phyloP scores from a whole-genome alignment of 2,113 vertebrate genomes.

The Rhinolophus ferrumequinum region DNA sequence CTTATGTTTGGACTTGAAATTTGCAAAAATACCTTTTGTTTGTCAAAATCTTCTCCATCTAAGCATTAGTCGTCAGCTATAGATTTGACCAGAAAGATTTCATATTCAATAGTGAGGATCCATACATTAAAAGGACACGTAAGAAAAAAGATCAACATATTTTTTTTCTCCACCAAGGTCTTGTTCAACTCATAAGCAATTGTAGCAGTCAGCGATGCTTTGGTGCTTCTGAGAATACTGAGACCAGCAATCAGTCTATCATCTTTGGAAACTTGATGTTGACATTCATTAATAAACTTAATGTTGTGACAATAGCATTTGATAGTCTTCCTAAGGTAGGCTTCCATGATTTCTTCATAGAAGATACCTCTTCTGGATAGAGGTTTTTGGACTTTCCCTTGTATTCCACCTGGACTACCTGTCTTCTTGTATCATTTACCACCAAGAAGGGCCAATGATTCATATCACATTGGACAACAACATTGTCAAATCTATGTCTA shows the following conservation, averaged over 20 bases:
- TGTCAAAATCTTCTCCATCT: constrained; percentile 88
- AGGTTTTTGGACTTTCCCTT: constrained; percentile 85
- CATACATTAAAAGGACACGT: constrained; percentile 91
- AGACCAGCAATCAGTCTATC: constrained; percentile 83
- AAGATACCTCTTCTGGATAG: constrained; percentile 86
- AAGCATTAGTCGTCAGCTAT: constrained; percentile 87
- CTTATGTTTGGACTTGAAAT: constrained; percentile 90
- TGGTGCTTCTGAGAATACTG: constrained; percentile 81
- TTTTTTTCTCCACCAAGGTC: constrained; percentile 87
- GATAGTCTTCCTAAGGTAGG: constrained; percentile 83
- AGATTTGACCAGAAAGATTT: constrained; percentile 88
- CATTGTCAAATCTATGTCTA: constrained; percentile 82
- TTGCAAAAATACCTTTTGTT: constrained; percentile 87
- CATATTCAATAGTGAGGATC: constrained; percentile 88
- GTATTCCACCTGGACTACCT: constrained; percentile 85
- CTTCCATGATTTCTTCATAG: constrained; percentile 88
- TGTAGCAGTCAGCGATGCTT: constrained; percentile 82
- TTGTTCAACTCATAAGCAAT: constrained; percentile 84
- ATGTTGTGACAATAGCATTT: constrained; percentile 83
- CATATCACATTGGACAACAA: constrained; percentile 83
- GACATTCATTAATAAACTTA: constrained; percentile 84
- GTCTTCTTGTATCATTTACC: constrained; percentile 83
- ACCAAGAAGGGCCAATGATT: constrained; percentile 87
- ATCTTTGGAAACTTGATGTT: constrained; percentile 85
- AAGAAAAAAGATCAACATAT: constrained; percentile 90